Evolutionary conservation across 2,797 vertebrate species (phyloP), one percentile per base, ranked within the genome.

Genomic region (Protosalanx chinensis): DNA sequence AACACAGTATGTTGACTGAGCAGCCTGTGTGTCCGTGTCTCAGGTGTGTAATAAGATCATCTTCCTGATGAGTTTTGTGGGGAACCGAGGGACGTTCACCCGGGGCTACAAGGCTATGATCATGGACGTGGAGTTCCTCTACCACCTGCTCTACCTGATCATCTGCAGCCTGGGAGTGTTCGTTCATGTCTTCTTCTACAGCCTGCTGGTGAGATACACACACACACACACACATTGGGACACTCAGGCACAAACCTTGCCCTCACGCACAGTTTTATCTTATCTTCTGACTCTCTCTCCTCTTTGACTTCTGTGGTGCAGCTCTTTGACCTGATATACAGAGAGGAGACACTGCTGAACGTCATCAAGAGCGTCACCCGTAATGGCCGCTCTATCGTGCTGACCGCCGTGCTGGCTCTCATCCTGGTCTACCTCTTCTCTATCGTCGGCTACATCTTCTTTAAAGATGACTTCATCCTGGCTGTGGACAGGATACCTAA

Each of bases 401-500:
- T 99, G 76, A 99, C 98, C 0, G 98, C 97, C 0, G 97, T 99
- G 13, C 92, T 99, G 67, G 97, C 98, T 1, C 93, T 99, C 62
- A 99, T 99, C 90, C 92, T 99, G 15, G 98, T 99, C 88, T 99
- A 99, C 90, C 95, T 99, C 76, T 99, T 99, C 92, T 99, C 98
- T 64, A 99, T 99, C 6, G 98, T 99, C 81, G 98, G 97, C 18
- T 99, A 97, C 81, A 95, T 99, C 70, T 97, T 98, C 92, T 98
- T 99, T 92, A 97, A 98, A 81, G 96, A 99, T 6, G 98, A 99
- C 83, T 99, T 99, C 67, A 95, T 99, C 88, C 88, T 99, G 86
- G 93, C 93, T 12, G 96, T 99, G 2, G 98, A 99, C 86, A 93
- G 93, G 86, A 93, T 98, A 78, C 95, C 96, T 8, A 67, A 67